Evolutionary conservation across 1,140 invertebrate species (phyloP).

Genomic region (Polypedilum pembai): DNA sequence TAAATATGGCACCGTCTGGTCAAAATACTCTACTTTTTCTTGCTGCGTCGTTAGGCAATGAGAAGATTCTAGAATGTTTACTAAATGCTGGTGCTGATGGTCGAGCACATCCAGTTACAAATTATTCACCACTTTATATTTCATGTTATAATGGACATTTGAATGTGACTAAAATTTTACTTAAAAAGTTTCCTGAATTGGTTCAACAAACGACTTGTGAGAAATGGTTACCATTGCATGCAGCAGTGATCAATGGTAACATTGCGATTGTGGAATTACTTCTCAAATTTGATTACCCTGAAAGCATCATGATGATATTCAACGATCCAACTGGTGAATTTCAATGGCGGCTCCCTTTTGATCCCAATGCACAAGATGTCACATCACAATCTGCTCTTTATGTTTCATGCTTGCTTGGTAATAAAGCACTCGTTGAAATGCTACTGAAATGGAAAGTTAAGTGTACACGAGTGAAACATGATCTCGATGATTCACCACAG

Average conservation of each 20-base stretch:
- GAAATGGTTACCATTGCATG: slow-evolving; percentile 86
- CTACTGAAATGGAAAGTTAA: slow-evolving; percentile 68
- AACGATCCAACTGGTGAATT: slow-evolving; percentile 64
- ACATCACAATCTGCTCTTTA: slow-evolving; percentile 85
- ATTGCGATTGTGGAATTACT: slow-evolving; percentile 64
- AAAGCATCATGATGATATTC: slow-evolving; percentile 57
- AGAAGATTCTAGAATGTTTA: slow-evolving; percentile 69
- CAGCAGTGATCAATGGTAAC: slow-evolving; percentile 83
- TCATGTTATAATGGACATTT: slow-evolving; percentile 78
- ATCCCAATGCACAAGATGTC: slow-evolving; percentile 82
- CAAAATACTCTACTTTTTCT: slow-evolving; percentile 78
- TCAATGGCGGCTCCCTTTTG: slow-evolving; percentile 81
- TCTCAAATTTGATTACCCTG: slow-evolving; percentile 75
- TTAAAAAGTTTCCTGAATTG: slow-evolving; percentile 61
- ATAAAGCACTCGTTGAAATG: slow-evolving; percentile 68
- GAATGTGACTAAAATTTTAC: slow-evolving; percentile 70
- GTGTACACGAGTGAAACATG: slow-evolving; percentile 51
- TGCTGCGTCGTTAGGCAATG: slow-evolving; percentile 75
- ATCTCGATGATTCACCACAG: slow-evolving; percentile 33
- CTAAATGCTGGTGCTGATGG: slow-evolving; percentile 78
- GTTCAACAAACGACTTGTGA: slow-evolving; percentile 75
- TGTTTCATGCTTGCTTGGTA: slow-evolving; percentile 76
- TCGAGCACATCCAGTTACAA: slow-evolving; percentile 76
- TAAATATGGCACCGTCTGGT: slow-evolving; percentile 79
- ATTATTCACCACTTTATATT: slow-evolving; percentile 87